Conservation (phyloP, 2,888 invertebrate genomes). For the Eugnorisma glareosa region DNA sequence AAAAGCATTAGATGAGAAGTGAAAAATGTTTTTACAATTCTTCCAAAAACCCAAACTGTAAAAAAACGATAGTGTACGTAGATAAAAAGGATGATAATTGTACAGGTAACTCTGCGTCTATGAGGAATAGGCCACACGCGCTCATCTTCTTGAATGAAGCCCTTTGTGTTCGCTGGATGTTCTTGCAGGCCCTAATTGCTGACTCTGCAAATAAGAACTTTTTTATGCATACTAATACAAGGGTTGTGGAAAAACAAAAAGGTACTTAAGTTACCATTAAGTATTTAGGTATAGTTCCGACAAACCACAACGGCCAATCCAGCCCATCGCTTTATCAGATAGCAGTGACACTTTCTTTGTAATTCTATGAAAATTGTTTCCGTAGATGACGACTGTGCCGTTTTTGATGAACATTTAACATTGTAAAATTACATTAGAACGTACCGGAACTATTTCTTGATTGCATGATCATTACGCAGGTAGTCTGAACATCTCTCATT, state of each 20-base stretch:
- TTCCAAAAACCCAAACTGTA: constrained; percentile 6
- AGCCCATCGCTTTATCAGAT: neutral
- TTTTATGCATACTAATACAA: neutral
- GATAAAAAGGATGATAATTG: neutral
- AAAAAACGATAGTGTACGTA: constrained; percentile 5
- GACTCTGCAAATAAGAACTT: neutral
- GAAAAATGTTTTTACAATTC: neutral
- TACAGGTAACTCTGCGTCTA: neutral
- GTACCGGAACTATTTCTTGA: neutral
- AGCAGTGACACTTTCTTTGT: neutral
- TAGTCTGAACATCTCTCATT: constrained; percentile 19
- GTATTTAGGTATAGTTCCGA: neutral
- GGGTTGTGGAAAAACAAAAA: no score
- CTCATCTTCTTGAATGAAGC: constrained; percentile 11
- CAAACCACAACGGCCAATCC: neutral
- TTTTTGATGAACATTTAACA: neutral
- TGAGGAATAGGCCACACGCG: constrained; percentile 1
- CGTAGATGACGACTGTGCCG: neutral
- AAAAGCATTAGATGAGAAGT: neutral
- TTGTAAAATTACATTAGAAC: neutral
- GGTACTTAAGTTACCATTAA: neutral
- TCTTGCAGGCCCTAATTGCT: neutral
- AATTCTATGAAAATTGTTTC: neutral
- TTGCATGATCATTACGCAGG: constrained; percentile 1
- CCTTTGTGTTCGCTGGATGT: constrained; percentile 2